These are phyloP conservation scores for Lophochroa leadbeateri DNA, from an alignment of 2,113 vertebrate species.

Conservation along the genomic window DNA sequence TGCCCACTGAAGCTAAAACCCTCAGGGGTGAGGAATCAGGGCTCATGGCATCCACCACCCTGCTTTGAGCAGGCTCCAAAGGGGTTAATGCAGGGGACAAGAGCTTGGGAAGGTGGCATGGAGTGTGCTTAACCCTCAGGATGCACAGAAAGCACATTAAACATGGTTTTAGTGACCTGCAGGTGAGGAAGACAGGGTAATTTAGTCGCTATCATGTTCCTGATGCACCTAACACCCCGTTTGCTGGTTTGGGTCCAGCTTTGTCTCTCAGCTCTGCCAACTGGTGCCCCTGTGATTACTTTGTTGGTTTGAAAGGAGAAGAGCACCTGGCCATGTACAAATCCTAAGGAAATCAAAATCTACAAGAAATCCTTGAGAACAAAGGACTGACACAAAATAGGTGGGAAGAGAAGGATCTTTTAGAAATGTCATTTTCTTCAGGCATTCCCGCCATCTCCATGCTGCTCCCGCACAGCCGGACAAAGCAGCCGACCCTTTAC, in stretches of 20 bases:
- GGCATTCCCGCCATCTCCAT: rapidly evolving
- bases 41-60: rapidly evolving
- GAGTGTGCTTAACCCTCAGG: rapidly evolving
- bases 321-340: rapidly evolving
- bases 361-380: neutral
- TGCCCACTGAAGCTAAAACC: neutral
- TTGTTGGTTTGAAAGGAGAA: neutral
- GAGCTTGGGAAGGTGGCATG: neutral
- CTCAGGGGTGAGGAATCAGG: rapidly evolving
- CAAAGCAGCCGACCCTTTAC: rapidly evolving
- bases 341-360: neutral
- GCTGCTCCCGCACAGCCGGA: rapidly evolving
- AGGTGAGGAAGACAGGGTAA: rapidly evolving
- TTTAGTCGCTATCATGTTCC: rapidly evolving
- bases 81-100: neutral
- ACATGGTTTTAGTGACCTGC: neutral
- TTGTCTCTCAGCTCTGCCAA: neutral
- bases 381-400: neutral
- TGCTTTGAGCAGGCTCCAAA: rapidly evolving
- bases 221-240: rapidly evolving
- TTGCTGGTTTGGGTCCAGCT: neutral
- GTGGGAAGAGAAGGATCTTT: neutral
- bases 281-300: rapidly evolving
- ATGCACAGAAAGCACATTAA: neutral
- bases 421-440: rapidly evolving